Base-by-base conservation (phyloP, 2,888 invertebrate genomes). In the Sphaerophoria rueppellii region DNA sequence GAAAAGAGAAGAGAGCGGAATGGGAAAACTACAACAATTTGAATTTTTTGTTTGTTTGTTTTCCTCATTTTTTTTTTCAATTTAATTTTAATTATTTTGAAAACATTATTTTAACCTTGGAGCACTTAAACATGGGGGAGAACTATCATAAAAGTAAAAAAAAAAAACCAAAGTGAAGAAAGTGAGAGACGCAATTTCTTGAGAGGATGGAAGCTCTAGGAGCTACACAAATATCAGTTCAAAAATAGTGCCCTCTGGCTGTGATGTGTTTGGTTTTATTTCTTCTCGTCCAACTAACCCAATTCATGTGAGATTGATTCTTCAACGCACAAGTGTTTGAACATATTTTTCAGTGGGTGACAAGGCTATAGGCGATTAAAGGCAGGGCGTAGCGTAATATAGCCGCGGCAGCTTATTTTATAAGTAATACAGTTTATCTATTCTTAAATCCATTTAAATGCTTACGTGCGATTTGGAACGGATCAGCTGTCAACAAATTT, bases 61-160 rank as follows among this genome's bases (percentile, higher is more conserved):
- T 14, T n/a, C 14, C 6, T 50, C 50, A 16, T 4, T 48, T 32
- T 63, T 43, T 43, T 43, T 55, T 72, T 50, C 48, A 24, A 24
- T 24, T 24, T 24, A 24, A 24, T 57, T 9, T 58, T 69, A 54
- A 70, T 73, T 82, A 61, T 71, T 79, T 83, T 52, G 82, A 83
- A 83, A 83, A 83, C 65, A 79, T 71, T 83, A 75, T 83, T 83
- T 43, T 72, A 83, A 83, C 79, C 82, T 83, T 83, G 79, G 60
- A 48, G 60, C 65, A 74, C 82, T 82, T 63, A 74, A 24, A 52
- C 14, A 50, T 48, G 70, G 63, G 57, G 65, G 34, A 71, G 16
- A n/a, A 52, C 61, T 63, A 34, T 4, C 32, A 9, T 12, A 79
- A 48, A 43, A 9, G 4, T 12, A 70, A 54, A 2, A 61, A 63